Evolutionary conservation across 2,797 vertebrate genomes (phyloP).

Genomic region (Distichodus sexfasciatus): DNA sequence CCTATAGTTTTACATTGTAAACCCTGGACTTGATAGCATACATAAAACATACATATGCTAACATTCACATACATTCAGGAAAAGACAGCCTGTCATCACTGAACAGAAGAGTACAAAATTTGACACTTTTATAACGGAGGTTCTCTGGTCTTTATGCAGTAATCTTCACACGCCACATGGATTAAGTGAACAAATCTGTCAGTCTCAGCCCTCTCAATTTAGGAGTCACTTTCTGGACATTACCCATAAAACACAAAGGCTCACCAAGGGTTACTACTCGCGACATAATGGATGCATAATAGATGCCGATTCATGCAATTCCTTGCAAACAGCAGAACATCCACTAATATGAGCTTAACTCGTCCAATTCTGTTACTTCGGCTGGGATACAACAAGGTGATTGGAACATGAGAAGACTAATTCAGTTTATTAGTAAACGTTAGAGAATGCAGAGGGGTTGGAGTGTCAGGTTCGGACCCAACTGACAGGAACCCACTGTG

Average conservation of each 20-base stretch:
- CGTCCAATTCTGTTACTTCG: not conserved
- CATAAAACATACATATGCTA: constrained; percentile 29
- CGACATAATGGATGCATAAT: not conserved
- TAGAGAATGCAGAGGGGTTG: not conserved
- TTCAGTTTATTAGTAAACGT: too few species aligned
- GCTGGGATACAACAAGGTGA: constrained; percentile 6
- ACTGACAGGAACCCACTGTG: constrained; percentile 86
- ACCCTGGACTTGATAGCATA: constrained; percentile 18
- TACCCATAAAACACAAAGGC: not conserved
- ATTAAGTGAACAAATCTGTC: constrained; percentile 13
- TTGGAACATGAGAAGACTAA: constrained; percentile 2
- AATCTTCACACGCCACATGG: constrained; percentile 22
- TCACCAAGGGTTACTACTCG: not conserved
- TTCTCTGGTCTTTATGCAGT: not conserved
- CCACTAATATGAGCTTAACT: not conserved
- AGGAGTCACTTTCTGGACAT: not conserved
- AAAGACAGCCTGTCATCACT: constrained; percentile 24
- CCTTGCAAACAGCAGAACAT: not conserved
- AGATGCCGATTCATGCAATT: constrained; percentile 4
- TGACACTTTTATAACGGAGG: not conserved
- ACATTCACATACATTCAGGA: constrained; percentile 2
- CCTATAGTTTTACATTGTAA: constrained; percentile 24
- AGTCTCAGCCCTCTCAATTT: not conserved
- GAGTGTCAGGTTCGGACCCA: constrained; percentile 74
- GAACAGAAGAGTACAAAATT: constrained; percentile 14